Conservation (phyloP, 2,797 vertebrate genomes). For the Novumbra hubbsi region DNA sequence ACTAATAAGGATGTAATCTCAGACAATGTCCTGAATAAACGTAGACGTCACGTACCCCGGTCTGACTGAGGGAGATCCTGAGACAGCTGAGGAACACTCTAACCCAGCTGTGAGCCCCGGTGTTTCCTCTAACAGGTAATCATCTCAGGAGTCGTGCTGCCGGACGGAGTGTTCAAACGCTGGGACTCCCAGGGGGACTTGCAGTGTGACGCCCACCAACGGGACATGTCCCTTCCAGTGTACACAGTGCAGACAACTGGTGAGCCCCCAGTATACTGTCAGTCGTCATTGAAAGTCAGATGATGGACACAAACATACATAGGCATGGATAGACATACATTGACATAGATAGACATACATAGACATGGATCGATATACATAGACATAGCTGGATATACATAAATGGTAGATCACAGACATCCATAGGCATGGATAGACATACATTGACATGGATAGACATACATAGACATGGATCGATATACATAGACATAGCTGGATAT, state of each 20-base stretch:
- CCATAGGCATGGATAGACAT: too few species aligned
- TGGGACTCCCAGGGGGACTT: slow-evolving; percentile 66
- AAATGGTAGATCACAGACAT: too few species aligned
- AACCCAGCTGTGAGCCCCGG: slow-evolving; percentile 48
- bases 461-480: too few species aligned
- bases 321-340: too few species aligned
- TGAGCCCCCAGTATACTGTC: slow-evolving; percentile 29
- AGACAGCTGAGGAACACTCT: slow-evolving; percentile 37
- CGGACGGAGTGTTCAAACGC: slow-evolving; percentile 60
- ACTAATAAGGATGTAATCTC: too few species aligned
- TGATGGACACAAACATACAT: background rate
- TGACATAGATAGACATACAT: too few species aligned
- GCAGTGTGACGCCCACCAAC: slow-evolving; percentile 50
- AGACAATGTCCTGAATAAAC: slow-evolving; percentile 3
- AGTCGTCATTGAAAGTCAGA: background rate
- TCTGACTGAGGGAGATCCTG: slow-evolving; percentile 23
- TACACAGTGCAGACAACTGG: slow-evolving; percentile 70
- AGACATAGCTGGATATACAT: too few species aligned
- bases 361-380: too few species aligned
- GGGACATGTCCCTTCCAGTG: slow-evolving; percentile 60
- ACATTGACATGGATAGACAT: too few species aligned
- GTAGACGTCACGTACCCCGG: slow-evolving; percentile 15
- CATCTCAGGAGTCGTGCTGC: slow-evolving; percentile 56
- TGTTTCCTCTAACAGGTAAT: slow-evolving; percentile 43
- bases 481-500: too few species aligned